Evolutionary conservation across 2,113 vertebrate genomes (phyloP), one percentile per base, ranked within the genome.

Genomic region (Xyliphius kryptos): DNA sequence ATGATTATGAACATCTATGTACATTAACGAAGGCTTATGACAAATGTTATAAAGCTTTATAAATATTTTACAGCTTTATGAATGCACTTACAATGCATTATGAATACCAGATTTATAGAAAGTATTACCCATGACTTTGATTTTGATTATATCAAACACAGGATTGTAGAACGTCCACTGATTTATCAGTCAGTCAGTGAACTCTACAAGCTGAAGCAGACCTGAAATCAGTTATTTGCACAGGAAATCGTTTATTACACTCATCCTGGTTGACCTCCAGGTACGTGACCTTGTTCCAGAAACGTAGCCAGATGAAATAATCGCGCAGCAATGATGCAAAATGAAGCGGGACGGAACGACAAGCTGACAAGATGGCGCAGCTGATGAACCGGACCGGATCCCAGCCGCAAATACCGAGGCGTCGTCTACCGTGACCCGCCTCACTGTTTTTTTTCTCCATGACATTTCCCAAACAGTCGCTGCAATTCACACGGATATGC

Each of bases 391-490:
- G 63, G 75, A 48, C 81, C 80, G 77, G 76, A 81, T 77, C 83
- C 77, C 68, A 72, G 64, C 68, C 72, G 80, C 68, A 77, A 83
- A 85, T 84, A 75, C 79, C 80, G 81, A 53, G 1, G 61, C 40
- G 47, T 51, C 71, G 26, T 32, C 80, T 70, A 62, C 65, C 44
- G 63, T 21, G 66, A 71, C 77, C 81, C 74, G 72, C 79, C 78
- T 78, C 48, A 72, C 76, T 70, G 56, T 63, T 71, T 81, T 80
- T n/a, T 83, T 81, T 84, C 77, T 75, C 75, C 72, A 50, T 87
- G 83, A 83, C 85, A 87, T 88, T 88, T 89, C 70, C 70, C 40
- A 52, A 78, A 82, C 72, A 81, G 84, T 83, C 79, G 70, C 73
- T 67, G 76, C 83, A 76, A 82, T 84, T 84, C 80, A 74, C 78